These are phyloP conservation scores for Blera fallax DNA, from an alignment of 2,888 invertebrate species.

Conservation along the genomic window DNA sequence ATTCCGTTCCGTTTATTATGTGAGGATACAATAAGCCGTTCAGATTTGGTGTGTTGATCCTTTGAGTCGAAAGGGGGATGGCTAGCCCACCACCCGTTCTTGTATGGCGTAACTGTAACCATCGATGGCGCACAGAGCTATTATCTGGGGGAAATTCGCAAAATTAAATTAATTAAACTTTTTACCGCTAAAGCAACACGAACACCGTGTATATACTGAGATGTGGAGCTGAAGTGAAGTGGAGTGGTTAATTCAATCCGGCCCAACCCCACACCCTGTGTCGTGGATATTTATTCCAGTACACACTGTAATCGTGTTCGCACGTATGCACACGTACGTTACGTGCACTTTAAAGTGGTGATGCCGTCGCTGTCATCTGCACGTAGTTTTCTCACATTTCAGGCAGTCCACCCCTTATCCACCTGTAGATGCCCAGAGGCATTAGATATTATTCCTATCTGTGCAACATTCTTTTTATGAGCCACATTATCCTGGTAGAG, in stretches of 20 bases:
- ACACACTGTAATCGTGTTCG: constrained; percentile 49
- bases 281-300: constrained; percentile 2
- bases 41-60: constrained; percentile 35
- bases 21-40: constrained; percentile 58
- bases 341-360: constrained; percentile 65
- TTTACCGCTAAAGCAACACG: constrained; percentile 14
- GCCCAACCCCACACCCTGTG: background rate
- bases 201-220: background rate
- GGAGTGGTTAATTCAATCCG: constrained; percentile 12
- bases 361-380: constrained; percentile 59
- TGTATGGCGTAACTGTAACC: background rate
- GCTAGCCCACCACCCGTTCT: background rate
- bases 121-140: constrained; percentile 33
- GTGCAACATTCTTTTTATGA: constrained; percentile 54
- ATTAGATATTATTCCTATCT: constrained; percentile 51
- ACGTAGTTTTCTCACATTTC: constrained; percentile 47
- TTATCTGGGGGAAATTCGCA: constrained; percentile 47
- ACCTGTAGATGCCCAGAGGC: constrained; percentile 45
- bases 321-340: constrained; percentile 62
- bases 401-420: background rate
- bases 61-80: background rate
- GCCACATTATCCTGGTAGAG: constrained; percentile 44
- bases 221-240: background rate
- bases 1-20: constrained; percentile 61
- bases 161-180: constrained; percentile 72